A percentile compares a stretch with the other conserved stretches of the same genome.
These are phyloP conservation scores for Cinclus mexicanus DNA, from an alignment of 2,113 vertebrate genomes.

Conservation along the genomic window DNA sequence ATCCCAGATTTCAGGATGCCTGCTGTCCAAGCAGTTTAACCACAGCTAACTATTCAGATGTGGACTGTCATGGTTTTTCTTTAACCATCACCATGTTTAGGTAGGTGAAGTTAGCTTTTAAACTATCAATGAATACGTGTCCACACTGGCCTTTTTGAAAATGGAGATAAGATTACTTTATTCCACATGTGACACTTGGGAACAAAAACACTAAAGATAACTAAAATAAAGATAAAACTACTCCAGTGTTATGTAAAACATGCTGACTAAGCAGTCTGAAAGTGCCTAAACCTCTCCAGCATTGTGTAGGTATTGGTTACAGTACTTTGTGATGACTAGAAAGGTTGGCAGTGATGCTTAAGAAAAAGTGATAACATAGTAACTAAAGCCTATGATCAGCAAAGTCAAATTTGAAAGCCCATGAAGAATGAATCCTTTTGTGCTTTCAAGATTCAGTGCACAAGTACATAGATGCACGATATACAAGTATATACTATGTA, in stretches of 20 bases:
- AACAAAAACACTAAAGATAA: neutral
- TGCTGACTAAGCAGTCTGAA: neutral
- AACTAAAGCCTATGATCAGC: neutral
- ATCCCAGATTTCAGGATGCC: neutral
- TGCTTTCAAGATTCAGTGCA: neutral
- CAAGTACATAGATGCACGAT: too few species aligned
- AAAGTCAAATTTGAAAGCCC: neutral
- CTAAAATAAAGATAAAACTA: neutral
- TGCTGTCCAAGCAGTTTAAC: neutral
- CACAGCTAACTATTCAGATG: neutral
- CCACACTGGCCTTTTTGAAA: neutral
- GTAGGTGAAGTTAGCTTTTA: neutral
- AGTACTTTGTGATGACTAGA: neutral
- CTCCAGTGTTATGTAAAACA: neutral
- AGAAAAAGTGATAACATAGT: neutral
- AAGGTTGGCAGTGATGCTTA: neutral
- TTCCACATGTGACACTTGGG: neutral
- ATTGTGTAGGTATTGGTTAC: neutral
- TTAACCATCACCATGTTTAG: neutral
- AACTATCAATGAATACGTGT: neutral
- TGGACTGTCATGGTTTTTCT: neutral
- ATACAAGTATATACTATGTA: too few species aligned
- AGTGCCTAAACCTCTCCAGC: neutral
- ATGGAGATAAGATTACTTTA: neutral
- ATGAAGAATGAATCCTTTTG: neutral